Percentiles rank a stretch among this genome's conserved stretches.
These are phyloP conservation scores for Pycnomerus fuliginosus DNA, from an alignment of 2,888 invertebrate genomes.

Conservation along the genomic window DNA sequence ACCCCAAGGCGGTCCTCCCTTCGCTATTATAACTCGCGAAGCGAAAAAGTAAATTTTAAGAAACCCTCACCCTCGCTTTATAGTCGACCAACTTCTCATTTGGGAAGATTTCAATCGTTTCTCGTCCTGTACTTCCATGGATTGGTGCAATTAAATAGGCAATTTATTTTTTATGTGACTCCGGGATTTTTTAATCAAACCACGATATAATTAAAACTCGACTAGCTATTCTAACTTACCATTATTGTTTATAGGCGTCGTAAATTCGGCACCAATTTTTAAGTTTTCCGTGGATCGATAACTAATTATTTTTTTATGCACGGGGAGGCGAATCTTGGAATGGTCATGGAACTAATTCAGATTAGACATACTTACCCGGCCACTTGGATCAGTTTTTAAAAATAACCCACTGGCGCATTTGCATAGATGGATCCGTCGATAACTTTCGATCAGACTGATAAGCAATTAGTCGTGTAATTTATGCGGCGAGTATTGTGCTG, in stretches of 20 bases:
- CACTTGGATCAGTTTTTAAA: too few species aligned
- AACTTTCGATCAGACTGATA: constrained; percentile 18
- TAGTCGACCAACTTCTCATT: constrained; percentile 44
- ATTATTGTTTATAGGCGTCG: constrained; percentile 35
- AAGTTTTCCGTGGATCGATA: too few species aligned
- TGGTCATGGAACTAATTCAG: too few species aligned
- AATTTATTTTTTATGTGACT: constrained; percentile 53
- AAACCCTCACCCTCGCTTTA: constrained; percentile 48
- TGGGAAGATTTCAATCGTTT: constrained; percentile 30
- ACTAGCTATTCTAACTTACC: constrained; percentile 50
- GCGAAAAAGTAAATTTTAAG: constrained; percentile 55
- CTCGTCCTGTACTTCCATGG: constrained; percentile 19
- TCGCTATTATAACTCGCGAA: constrained; percentile 54
- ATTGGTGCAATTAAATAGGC: constrained; percentile 51
- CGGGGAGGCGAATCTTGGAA: too few species aligned
- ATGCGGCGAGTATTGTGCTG: constrained; percentile 35
- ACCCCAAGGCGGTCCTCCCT: constrained; percentile 41
- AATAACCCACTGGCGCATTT: constrained; percentile 1
- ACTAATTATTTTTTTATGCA: too few species aligned
- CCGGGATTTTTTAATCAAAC: constrained; percentile 53
- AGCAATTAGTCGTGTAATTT: constrained; percentile 38
- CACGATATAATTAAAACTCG: constrained; percentile 47
- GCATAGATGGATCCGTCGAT: constrained; percentile 7
- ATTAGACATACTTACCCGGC: too few species aligned
- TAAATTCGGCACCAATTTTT: too few species aligned